Evolutionary conservation across 2,888 invertebrate genomes (phyloP), one percentile per base, ranked within the genome.

Genomic region (Microctonus aethiopoides): DNA sequence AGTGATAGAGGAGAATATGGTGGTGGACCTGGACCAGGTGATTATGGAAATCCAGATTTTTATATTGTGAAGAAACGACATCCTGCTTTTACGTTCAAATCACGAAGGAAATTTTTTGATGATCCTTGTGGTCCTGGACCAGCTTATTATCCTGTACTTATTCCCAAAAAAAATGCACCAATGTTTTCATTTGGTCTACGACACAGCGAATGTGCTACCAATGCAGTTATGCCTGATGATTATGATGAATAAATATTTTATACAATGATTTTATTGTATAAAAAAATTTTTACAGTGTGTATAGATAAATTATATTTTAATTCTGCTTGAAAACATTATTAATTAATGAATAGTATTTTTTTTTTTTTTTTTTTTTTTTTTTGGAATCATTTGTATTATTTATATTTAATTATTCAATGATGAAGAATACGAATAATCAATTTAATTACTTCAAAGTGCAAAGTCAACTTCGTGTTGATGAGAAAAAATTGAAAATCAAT

Each of bases 191-290:
- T 92, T 81, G 92, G 92, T 34, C 87, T 88, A 20, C 88, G 88
- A 71, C 90, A 91, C 81, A 89, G 87, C 11, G 87, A 87, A 66
- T 89, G 88, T 77, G 87, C 88, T 16, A 87, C 89, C 46, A 89
- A 91, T 5, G 89, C 91, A 83, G 88, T 92, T 76, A 89, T 91
- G 61, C 88, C 88, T 26, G 88, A 90, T 69, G 91, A 92, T 79
- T 81, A 82, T n/a, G 70, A 70, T 4, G 60, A 63, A 65, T 71
- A 51, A 41, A 66, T 24, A n/a, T 29, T 24, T 39, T 9, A 36
- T 41, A 20, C 20, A 20, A 16, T n/a, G 4, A 39, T 39, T 39
- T n/a, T n/a, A n/a, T 39, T n/a, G n/a, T 10, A 36, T 36, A n/a
- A n/a, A 9, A 36, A 36, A 39, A n/a, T 39, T 39, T 39, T 4